Conservation (phyloP, 2,113 vertebrate species). For the Atrichornis clamosus region DNA sequence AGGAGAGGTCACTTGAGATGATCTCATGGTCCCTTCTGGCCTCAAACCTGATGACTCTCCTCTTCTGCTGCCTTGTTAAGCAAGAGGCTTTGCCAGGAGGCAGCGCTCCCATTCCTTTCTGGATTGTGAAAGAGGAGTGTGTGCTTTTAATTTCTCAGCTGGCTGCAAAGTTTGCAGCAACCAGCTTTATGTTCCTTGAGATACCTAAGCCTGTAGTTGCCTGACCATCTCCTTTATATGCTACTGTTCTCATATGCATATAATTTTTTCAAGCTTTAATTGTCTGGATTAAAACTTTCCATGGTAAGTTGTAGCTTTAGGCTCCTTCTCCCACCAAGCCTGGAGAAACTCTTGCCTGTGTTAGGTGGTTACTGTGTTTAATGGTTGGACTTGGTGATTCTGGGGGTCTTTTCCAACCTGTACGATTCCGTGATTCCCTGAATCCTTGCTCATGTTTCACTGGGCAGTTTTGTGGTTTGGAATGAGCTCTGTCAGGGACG, state of each 20-base stretch:
- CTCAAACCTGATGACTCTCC: not conserved
- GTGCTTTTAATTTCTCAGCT: not conserved
- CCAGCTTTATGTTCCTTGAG: not conserved
- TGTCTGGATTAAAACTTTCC: not conserved
- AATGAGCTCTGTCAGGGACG: not conserved
- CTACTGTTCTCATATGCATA: not conserved
- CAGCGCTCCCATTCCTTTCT: not conserved
- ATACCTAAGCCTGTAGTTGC: not conserved
- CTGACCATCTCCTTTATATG: not conserved
- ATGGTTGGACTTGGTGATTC: not conserved
- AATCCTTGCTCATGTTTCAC: not conserved
- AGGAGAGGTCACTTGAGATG: constrained; percentile 1
- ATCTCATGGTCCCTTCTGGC: constrained; percentile 18
- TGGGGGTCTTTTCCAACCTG: not conserved
- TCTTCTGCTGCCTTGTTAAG: not conserved
- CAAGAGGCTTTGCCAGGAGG: constrained; percentile 21
- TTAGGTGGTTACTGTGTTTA: not conserved
- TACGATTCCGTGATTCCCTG: not conserved
- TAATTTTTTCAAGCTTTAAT: not conserved
- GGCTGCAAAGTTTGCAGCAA: not conserved
- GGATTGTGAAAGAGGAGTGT: not conserved
- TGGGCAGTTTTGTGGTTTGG: not conserved
- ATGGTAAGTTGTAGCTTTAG: not conserved
- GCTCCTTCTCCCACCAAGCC: not conserved
- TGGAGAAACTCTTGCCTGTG: not conserved